Conservation (phyloP, 2,113 vertebrate genomes). For the Polypterus bichir region DNA sequence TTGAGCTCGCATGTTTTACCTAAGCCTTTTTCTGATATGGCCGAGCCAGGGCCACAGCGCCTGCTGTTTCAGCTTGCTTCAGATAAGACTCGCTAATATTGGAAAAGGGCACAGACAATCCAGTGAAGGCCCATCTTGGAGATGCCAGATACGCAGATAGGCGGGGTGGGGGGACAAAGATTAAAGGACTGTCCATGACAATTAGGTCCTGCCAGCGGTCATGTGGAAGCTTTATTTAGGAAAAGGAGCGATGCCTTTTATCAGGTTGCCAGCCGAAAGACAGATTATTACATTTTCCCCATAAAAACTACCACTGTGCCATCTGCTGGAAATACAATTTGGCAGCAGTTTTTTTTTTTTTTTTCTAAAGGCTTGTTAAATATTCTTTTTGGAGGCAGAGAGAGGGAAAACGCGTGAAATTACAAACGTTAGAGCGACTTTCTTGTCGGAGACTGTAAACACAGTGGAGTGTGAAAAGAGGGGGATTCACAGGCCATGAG, state of each 20-base stretch:
- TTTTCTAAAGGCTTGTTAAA: no score
- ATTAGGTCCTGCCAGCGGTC: not conserved
- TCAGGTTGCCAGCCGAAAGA: no score
- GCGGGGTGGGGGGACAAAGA: not conserved
- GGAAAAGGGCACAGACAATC: not conserved
- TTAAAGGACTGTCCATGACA: not conserved
- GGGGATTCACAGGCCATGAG: no score
- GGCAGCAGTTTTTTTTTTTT: not conserved
- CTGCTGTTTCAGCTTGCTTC: slow-evolving; percentile 7
- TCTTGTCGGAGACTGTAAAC: no score
- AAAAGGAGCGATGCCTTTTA: no score
- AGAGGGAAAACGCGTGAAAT: no score
- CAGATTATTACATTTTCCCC: not conserved
- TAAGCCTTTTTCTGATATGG: not conserved
- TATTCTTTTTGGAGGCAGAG: no score
- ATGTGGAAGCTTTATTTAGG: not conserved
- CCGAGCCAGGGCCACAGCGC: not conserved
- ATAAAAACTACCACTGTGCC: slow-evolving; percentile 30
- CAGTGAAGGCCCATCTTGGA: not conserved
- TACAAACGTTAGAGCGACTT: no score
- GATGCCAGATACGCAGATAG: not conserved
- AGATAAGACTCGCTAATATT: not conserved
- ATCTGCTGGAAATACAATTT: slow-evolving; percentile 31
- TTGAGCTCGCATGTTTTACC: not conserved
- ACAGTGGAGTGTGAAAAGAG: no score